These are phyloP conservation scores for Brachymystax lenok DNA, from an alignment of 2,797 vertebrate species.

Conservation along the genomic window DNA sequence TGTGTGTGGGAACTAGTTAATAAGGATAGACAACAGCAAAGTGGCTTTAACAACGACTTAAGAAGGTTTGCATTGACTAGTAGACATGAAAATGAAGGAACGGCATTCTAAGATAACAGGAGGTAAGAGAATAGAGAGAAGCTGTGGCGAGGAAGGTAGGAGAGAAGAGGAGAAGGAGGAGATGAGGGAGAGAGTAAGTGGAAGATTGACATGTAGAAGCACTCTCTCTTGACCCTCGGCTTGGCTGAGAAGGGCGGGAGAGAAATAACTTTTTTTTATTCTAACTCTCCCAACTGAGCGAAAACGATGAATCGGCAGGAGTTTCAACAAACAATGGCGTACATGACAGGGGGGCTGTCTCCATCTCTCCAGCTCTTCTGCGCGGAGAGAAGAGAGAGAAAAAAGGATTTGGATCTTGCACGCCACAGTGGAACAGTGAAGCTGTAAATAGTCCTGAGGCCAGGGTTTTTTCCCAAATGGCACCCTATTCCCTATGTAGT, in stretches of 20 bases:
- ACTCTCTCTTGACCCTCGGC: constrained; percentile 31
- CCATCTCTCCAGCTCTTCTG: background rate
- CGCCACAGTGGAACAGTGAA: constrained; percentile 64
- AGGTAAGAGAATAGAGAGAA: constrained; percentile 15
- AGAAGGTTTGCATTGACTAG: background rate
- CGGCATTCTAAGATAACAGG: background rate
- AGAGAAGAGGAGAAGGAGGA: constrained; percentile 3
- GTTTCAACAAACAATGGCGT: constrained; percentile 57
- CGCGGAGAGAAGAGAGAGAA: constrained; percentile 20
- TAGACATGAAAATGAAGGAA: constrained; percentile 3
- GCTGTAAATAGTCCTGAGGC: constrained; percentile 75
- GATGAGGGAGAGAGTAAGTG: constrained; percentile 12
- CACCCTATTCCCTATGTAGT: background rate
- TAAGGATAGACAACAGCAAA: background rate
- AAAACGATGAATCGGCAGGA: constrained; percentile 44
- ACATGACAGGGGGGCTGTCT: constrained; percentile 38
- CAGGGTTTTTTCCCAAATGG: background rate
- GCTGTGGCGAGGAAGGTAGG: constrained; percentile 10
- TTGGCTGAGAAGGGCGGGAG: constrained; percentile 30
- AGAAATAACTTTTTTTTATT: constrained; percentile 4
- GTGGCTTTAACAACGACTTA: background rate
- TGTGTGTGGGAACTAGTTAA: background rate
- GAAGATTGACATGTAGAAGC: constrained; percentile 9
- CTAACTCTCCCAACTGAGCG: constrained; percentile 23
- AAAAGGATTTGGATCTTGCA: constrained; percentile 72